phyloP scores from a whole-genome alignment of 2,797 vertebrate genomes.

The Arnoldichthys spilopterus region DNA sequence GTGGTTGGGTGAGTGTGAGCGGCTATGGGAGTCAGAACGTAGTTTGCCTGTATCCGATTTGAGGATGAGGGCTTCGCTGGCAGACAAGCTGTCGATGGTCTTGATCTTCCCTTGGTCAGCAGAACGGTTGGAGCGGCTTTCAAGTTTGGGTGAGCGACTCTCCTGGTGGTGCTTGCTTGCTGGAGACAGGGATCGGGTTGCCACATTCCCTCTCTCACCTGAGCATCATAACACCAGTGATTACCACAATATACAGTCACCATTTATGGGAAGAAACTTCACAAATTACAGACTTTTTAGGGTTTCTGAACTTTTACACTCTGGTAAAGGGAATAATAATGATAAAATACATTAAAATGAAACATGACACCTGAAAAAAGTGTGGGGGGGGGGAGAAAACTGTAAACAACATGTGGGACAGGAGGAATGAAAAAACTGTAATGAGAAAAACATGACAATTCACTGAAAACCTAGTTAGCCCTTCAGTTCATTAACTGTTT shows the following conservation, averaged over 20 bases:
- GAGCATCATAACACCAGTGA: constrained; percentile 64
- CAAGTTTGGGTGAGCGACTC: constrained; percentile 87
- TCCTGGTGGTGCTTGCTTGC: constrained; percentile 90
- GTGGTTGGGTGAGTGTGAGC: constrained; percentile 97
- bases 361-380: constrained; percentile 31
- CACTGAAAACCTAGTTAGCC: constrained; percentile 45
- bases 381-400: constrained; percentile 23
- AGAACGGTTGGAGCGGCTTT: constrained; percentile 83
- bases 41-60: constrained; percentile 94
- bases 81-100: constrained; percentile 85
- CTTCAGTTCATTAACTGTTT: constrained; percentile 19
- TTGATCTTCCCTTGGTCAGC: constrained; percentile 87
- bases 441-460: constrained; percentile 50
- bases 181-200: constrained; percentile 83
- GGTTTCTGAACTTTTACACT: neutral
- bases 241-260: constrained; percentile 43
- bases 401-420: constrained; percentile 49
- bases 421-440: constrained; percentile 23
- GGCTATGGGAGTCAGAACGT: constrained; percentile 94
- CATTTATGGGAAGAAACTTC: neutral
- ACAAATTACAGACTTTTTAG: constrained; percentile 15
- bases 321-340: neutral
- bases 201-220: constrained; percentile 92
- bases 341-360: constrained; percentile 19
- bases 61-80: constrained; percentile 92